These are phyloP conservation scores for Arizona elegans DNA, from an alignment of 2,113 vertebrate species.

Conservation along the genomic window DNA sequence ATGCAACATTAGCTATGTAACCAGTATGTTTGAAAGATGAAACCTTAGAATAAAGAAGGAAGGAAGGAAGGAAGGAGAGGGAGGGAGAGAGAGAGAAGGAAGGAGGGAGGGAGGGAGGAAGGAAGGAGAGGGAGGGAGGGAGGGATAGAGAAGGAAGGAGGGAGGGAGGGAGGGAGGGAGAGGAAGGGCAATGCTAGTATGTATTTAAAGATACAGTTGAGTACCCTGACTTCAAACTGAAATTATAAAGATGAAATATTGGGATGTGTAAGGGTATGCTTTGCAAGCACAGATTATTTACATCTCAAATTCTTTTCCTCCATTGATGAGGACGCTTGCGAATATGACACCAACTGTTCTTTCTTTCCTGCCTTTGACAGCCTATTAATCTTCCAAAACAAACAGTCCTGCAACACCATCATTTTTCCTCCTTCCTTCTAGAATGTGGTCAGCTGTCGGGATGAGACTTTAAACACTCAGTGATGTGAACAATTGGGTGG, in stretches of 20 bases:
- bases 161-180: accelerated
- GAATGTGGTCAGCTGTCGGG: background rate
- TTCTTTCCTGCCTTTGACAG: background rate
- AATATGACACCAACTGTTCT: background rate
- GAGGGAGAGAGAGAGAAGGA: accelerated
- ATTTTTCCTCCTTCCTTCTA: background rate
- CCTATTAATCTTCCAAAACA: background rate
- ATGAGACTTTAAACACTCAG: background rate
- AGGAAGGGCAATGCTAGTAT: background rate
- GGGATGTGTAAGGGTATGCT: background rate
- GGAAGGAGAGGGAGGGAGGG: too few species aligned
- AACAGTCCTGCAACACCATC: background rate
- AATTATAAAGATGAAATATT: background rate
- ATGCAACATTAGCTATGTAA: background rate
- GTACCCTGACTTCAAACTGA: background rate
- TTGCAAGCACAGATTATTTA: background rate
- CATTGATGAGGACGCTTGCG: background rate
- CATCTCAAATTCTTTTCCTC: background rate
- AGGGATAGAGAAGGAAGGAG: too few species aligned
- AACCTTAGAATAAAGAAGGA: background rate
- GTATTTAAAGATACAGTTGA: background rate
- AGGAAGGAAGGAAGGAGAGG: too few species aligned
- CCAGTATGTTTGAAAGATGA: background rate
- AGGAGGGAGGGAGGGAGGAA: too few species aligned
- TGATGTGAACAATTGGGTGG: background rate